Evolutionary conservation across 2,888 invertebrate species (phyloP).

Genomic region (Spilosoma lubricipeda): DNA sequence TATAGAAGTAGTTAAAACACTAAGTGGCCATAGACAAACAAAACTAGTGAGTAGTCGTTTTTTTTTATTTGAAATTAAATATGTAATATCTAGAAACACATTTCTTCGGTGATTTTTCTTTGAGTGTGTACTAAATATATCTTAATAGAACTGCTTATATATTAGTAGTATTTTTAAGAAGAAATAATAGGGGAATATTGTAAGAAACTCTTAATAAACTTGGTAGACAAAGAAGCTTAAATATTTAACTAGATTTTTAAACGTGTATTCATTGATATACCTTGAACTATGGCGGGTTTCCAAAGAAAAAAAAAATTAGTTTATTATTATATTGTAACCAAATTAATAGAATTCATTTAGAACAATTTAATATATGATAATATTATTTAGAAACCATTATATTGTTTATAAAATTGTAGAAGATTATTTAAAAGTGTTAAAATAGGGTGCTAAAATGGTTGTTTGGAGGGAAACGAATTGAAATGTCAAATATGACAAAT

Average conservation of each 20-base stretch:
- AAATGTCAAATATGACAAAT: constrained; percentile 5
- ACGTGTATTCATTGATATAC: constrained; percentile 17
- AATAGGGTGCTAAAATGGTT: constrained; percentile 18
- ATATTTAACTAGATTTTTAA: constrained; percentile 23
- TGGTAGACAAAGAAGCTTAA: constrained; percentile 29
- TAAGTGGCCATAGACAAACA: constrained; percentile 14
- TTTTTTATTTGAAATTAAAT: constrained; percentile 1
- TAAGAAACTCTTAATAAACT: constrained; percentile 47
- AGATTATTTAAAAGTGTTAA: constrained; percentile 14
- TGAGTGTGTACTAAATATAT: constrained; percentile 30
- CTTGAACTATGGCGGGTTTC: constrained; percentile 39
- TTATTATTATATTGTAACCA: constrained; percentile 7
- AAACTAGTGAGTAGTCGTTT: constrained; percentile 26
- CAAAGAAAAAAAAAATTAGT: constrained; percentile 34
- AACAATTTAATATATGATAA: not conserved
- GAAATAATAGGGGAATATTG: constrained; percentile 44
- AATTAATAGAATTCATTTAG: not conserved
- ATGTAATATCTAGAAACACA: not conserved
- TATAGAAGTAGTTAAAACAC: not conserved
- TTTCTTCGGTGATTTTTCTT: constrained; percentile 38
- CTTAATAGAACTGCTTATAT: constrained; percentile 28
- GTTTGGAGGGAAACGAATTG: constrained; percentile 19
- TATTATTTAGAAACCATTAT: constrained; percentile 1
- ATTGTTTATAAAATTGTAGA: constrained; percentile 17
- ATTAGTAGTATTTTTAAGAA: constrained; percentile 34